phyloP scores from a whole-genome alignment of 2,113 vertebrate species.

The Hippocampus guttulatus region DNA sequence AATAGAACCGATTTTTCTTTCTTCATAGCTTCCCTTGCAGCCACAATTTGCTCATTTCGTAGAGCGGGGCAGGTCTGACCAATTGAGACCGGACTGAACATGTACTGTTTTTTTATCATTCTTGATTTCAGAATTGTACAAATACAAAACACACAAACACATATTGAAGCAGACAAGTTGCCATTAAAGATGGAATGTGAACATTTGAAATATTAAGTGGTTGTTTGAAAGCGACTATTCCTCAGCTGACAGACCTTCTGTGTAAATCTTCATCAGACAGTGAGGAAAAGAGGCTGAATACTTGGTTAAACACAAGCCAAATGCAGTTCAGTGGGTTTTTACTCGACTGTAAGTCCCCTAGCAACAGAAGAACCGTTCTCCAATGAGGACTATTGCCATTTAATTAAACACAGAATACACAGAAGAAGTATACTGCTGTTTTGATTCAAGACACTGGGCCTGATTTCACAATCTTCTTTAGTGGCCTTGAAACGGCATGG shows the following conservation, averaged over 20 bases:
- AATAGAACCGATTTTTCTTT: constrained; percentile 48
- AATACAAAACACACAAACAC: constrained; percentile 8
- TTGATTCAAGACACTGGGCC: constrained; percentile 64
- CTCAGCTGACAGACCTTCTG: constrained; percentile 47
- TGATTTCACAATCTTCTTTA: constrained; percentile 45
- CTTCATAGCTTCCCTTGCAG: constrained; percentile 44
- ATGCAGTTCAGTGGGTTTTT: constrained; percentile 49
- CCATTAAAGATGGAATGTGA: constrained; percentile 14
- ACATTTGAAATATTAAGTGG: constrained; percentile 34
- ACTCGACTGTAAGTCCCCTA: constrained; percentile 46
- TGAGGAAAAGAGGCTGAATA: constrained; percentile 46
- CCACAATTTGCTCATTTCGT: constrained; percentile 59
- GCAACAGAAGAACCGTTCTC: constrained; percentile 35
- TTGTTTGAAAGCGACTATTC: constrained; percentile 46
- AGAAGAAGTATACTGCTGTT: constrained; percentile 71
- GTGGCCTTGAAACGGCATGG: constrained; percentile 43
- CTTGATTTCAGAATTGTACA: constrained; percentile 24
- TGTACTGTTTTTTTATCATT: constrained; percentile 23
- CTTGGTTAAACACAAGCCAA: constrained; percentile 63
- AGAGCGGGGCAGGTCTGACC: constrained; percentile 43
- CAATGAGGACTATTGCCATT: constrained; percentile 62
- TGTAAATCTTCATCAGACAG: constrained; percentile 53
- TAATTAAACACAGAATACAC: constrained; percentile 59
- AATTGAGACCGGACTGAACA: constrained; percentile 20
- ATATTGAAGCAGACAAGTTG: constrained; percentile 35